These are phyloP conservation scores for Toxotes lorentzi DNA, from an alignment of 2,797 vertebrate genomes.

Conservation along the genomic window DNA sequence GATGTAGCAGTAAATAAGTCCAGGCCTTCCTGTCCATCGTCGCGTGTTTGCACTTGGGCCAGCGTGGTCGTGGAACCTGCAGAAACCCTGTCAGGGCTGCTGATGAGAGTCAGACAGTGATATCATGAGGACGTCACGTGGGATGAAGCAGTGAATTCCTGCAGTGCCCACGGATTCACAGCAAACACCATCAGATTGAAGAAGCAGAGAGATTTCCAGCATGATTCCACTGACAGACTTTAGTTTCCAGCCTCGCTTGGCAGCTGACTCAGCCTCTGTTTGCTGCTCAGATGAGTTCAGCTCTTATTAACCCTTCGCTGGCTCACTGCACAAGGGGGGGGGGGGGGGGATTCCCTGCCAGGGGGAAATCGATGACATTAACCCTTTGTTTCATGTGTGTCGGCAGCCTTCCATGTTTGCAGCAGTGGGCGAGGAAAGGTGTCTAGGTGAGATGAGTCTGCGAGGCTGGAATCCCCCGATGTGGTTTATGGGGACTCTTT, in stretches of 20 bases:
- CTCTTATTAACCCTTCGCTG: constrained; percentile 32
- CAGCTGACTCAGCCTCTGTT: constrained; percentile 33
- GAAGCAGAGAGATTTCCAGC: constrained; percentile 48
- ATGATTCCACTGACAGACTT: background rate
- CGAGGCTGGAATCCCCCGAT: constrained; percentile 76
- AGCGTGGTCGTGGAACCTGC: too few species aligned
- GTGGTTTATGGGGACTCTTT: constrained; percentile 28
- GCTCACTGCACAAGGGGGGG: background rate
- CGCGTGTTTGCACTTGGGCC: too few species aligned
- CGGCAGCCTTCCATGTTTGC: constrained; percentile 67
- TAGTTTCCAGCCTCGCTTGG: constrained; percentile 33
- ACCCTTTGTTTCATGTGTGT: constrained; percentile 76
- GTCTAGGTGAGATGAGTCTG: constrained; percentile 62
- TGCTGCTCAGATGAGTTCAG: background rate
- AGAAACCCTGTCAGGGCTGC: too few species aligned
- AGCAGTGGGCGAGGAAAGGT: constrained; percentile 64
- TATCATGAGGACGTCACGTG: background rate
- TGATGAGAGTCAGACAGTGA: background rate
- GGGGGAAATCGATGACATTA: constrained; percentile 70
- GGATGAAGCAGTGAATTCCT: constrained; percentile 1
- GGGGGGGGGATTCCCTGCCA: constrained; percentile 75
- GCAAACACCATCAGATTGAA: background rate
- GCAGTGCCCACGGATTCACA: constrained; percentile 8
- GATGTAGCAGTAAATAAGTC: too few species aligned
- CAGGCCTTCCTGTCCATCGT: too few species aligned